Base-by-base conservation (phyloP, 2,797 vertebrate genomes). In the Myotis findleyi region DNA sequence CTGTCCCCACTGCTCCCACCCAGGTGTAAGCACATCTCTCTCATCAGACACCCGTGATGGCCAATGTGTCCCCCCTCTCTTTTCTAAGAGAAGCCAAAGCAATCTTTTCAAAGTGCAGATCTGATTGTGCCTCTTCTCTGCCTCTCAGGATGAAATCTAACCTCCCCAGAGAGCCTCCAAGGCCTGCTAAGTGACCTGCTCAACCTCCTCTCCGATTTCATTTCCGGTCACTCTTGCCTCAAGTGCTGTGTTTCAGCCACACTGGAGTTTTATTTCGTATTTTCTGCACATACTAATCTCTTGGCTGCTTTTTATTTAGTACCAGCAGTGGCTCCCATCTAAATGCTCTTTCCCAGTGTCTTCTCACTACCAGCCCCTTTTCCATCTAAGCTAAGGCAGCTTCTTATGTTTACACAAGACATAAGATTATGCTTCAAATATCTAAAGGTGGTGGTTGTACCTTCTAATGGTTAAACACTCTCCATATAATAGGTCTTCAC, bases 121-220 rank as follows among this genome's bases (percentile, higher is more conserved):
- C 12, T 53, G 80, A 66, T 11, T 36, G 33, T 80, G 33, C 38
- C 44, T 85, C 89, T 11, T 49, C 44, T 4, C 49, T 17, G 27
- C n/a, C 44, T 90, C 27, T 25, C 16, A 55, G 53, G 76, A 59
- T 51, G 53, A 89, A 93, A 88, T 69, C 69, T 80, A 59, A 93
- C 55, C 77, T 69, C 44, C 53, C 7, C 4, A 25, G 7, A 3
- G 0, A 13, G 36, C 76, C 75, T 71, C 49, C 27, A 51, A 49
- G 55, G 79, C 17, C 17, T 27, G 2, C 53, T 7, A 8, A n/a
- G 20, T 51, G 57, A 81, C 16, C 89, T 6, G 6, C 5, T 5
- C 5, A 7, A 17, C 23, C 71, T 62, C 21, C n/a, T 69, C 62
- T 69, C 51, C 30, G 38, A 73, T 57, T 66, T 94, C 44, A 62